These are phyloP conservation scores for Globia sparganii DNA, from an alignment of 2,888 invertebrate species.

Conservation along the genomic window DNA sequence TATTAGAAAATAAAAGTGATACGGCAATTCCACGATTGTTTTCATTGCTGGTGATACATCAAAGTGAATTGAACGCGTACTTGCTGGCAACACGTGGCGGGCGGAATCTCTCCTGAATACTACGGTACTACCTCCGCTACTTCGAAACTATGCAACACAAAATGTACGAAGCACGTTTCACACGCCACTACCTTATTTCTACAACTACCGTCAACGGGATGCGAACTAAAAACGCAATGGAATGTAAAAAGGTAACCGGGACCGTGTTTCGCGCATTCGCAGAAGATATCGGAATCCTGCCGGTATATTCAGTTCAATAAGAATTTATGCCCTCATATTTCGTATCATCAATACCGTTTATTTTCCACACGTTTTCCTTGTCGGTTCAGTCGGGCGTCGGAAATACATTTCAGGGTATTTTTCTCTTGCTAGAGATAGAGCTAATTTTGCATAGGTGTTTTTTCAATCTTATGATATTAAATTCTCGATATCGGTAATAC, in stretches of 20 bases:
- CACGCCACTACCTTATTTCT: constrained; percentile 55
- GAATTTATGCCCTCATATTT: constrained; percentile 77
- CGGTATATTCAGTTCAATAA: constrained; percentile 69
- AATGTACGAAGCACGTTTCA: constrained; percentile 39
- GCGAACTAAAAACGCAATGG: constrained; percentile 65
- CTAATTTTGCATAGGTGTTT: constrained; percentile 68
- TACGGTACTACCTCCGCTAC: constrained; percentile 17
- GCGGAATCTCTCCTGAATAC: constrained; percentile 35
- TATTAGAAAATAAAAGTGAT: constrained; percentile 42
- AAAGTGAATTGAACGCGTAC: constrained; percentile 58
- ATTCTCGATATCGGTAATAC: constrained; percentile 34
- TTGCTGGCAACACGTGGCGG: constrained; percentile 57
- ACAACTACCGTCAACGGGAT: constrained; percentile 41
- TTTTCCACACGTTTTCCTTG: constrained; percentile 73
- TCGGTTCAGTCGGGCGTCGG: constrained; percentile 71
- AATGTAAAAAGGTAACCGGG: constrained; percentile 60
- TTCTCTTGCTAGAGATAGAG: constrained; percentile 66
- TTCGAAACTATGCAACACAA: constrained; percentile 23
- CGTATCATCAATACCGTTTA: constrained; percentile 78
- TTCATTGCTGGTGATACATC: constrained; percentile 55
- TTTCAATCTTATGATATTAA: constrained; percentile 57
- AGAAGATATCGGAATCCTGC: constrained; percentile 59
- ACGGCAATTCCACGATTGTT: constrained; percentile 42
- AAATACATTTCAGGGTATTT: constrained; percentile 69
- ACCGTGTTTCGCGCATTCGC: constrained; percentile 60